Conservation (phyloP, 2,888 invertebrate species). For the Hyalella azteca region DNA sequence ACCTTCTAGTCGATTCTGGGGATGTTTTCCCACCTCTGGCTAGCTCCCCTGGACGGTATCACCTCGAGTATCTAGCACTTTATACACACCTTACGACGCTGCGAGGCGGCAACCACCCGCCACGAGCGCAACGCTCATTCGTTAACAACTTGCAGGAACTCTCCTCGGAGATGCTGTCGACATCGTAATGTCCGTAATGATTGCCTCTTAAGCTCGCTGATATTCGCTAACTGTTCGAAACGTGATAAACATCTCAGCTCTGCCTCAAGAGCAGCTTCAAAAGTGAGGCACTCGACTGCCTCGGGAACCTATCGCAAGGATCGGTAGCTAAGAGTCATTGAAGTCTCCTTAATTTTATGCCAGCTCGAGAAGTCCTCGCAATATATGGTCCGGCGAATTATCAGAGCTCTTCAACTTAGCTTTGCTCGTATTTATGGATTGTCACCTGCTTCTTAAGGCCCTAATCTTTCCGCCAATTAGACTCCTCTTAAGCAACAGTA, state of each 20-base stretch:
- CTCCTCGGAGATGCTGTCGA: neutral
- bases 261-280: conserved; percentile 19
- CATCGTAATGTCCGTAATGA: conserved; percentile 34
- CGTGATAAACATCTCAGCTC: conserved; percentile 18
- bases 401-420: conserved; percentile 21
- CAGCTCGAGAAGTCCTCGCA: neutral
- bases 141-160: conserved; percentile 27
- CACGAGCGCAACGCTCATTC: conserved; percentile 28
- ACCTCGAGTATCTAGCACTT: conserved; percentile 35
- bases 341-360: conserved; percentile 32
- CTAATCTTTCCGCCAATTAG: conserved; percentile 30
- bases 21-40: conserved; percentile 35
- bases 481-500: conserved; percentile 23
- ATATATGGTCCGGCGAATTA: conserved; percentile 13
- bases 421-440: conserved; percentile 32
- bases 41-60: conserved; percentile 15
- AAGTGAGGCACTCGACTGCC: neutral
- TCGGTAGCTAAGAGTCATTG: conserved; percentile 25
- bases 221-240: conserved; percentile 27
- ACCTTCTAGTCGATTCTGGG: conserved; percentile 21
- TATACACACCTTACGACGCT: conserved; percentile 37
- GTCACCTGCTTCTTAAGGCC: conserved; percentile 9
- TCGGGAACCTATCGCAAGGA: conserved; percentile 22
- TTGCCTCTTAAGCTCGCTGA: conserved; percentile 21
- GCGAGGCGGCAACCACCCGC: conserved; percentile 13